phyloP scores from a whole-genome alignment of 2,888 invertebrate species.

The Lasioglossum pauxillum region DNA sequence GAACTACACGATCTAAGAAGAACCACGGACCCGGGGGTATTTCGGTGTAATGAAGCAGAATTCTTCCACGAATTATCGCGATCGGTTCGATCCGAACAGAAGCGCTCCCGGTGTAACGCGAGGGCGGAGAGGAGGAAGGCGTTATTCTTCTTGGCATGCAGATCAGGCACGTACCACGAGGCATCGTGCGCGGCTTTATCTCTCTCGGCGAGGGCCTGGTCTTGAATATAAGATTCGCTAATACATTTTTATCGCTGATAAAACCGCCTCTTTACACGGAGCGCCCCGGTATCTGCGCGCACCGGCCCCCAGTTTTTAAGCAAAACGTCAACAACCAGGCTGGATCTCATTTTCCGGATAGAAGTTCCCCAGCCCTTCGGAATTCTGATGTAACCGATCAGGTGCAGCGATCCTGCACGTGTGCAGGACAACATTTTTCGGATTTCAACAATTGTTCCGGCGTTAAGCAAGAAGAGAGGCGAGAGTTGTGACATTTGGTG shows the following conservation, averaged over 20 bases:
- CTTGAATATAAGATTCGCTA: constrained; percentile 76
- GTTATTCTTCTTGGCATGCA: constrained; percentile 68
- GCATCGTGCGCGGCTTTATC: constrained; percentile 73
- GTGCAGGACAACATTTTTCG: too few species aligned
- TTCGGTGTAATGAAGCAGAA: background rate
- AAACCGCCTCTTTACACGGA: constrained; percentile 60
- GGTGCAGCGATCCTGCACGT: too few species aligned
- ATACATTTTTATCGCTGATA: constrained; percentile 76
- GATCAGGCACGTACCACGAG: constrained; percentile 74
- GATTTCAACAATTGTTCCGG: too few species aligned
- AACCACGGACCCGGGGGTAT: too few species aligned
- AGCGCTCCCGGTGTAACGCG: constrained; percentile 20
- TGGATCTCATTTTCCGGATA: background rate
- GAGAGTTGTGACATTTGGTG: background rate
- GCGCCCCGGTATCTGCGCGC: constrained; percentile 37
- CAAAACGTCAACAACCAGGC: constrained; percentile 45
- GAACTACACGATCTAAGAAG: too few species aligned
- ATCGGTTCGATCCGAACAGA: constrained; percentile 30
- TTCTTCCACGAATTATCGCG: constrained; percentile 30
- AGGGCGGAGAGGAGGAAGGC: background rate
- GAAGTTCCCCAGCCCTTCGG: background rate
- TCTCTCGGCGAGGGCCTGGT: constrained; percentile 65
- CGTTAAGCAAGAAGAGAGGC: background rate
- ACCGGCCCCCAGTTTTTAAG: constrained; percentile 49
- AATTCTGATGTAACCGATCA: background rate